Conservation (phyloP, 2,113 vertebrate genomes). For the Pangasianodon hypophthalmus region DNA sequence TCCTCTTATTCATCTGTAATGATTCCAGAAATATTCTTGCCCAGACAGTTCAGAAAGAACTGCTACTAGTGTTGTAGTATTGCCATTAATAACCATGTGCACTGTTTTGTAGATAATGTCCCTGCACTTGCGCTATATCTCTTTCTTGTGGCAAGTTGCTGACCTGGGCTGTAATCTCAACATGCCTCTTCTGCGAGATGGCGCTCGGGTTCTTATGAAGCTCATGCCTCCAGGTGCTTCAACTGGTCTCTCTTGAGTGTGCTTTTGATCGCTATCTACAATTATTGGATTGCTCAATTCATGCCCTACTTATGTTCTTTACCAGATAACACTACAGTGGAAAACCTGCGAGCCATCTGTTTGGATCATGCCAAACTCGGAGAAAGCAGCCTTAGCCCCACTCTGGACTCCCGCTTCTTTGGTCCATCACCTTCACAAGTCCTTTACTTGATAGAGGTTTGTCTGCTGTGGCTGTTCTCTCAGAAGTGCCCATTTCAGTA, state of each 20-base stretch:
- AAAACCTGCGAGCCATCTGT: slow-evolving; percentile 94
- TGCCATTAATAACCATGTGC: not conserved
- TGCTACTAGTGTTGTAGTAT: not conserved
- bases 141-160: slow-evolving; percentile 99
- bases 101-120: slow-evolving; percentile 91
- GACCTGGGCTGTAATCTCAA: slow-evolving; percentile 95
- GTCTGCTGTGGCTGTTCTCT: slow-evolving; percentile 46
- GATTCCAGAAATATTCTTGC: not conserved
- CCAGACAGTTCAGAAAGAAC: not conserved
- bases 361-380: slow-evolving; percentile 98
- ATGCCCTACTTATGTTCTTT: slow-evolving; percentile 31
- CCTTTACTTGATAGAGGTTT: slow-evolving; percentile 97
- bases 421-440: slow-evolving; percentile 98
- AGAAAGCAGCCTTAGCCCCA: slow-evolving; percentile 96
- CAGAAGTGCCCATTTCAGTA: not conserved
- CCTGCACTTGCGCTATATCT: slow-evolving; percentile 95
- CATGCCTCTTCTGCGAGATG: slow-evolving; percentile 96
- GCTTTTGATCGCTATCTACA: not conserved
- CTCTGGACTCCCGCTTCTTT: slow-evolving; percentile 95
- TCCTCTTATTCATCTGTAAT: not conserved
- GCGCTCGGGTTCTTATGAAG: slow-evolving; percentile 97
- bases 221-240: slow-evolving; percentile 95
- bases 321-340: slow-evolving; percentile 95
- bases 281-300: not conserved
- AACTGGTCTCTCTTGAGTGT: not conserved